Conservation (phyloP, 2,888 invertebrate genomes). For the Leistus spinibarbis region DNA sequence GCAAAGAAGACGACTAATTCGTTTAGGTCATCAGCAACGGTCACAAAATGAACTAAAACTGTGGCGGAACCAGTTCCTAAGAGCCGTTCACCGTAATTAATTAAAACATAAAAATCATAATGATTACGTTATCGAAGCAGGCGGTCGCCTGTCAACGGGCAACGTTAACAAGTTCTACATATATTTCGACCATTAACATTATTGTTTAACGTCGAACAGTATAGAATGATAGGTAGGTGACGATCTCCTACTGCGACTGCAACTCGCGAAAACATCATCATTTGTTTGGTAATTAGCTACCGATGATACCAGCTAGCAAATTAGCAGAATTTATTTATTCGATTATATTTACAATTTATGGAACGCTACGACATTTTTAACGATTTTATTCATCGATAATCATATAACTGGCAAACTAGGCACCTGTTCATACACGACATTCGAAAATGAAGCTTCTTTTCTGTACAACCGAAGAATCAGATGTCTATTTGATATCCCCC, state of each 20-base stretch:
- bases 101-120: slow-evolving; percentile 35
- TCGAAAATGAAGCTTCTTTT: background rate
- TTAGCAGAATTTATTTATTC: background rate
- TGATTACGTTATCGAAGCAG: slow-evolving; percentile 31
- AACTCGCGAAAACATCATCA: background rate
- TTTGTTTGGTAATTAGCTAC: background rate
- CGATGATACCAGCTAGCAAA: background rate
- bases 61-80: background rate
- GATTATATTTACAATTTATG: background rate
- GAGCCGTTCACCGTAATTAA: slow-evolving; percentile 11
- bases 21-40: background rate
- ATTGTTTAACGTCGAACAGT: background rate
- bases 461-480: background rate
- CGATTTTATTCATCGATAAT: background rate
- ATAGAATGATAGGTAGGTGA: slow-evolving; percentile 14
- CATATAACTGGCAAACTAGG: background rate
- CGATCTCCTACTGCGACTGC: slow-evolving; percentile 16
- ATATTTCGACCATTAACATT: slow-evolving; percentile 20
- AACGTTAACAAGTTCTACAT: slow-evolving; percentile 29
- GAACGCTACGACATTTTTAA: background rate
- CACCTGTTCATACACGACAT: background rate
- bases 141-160: slow-evolving; percentile 28
- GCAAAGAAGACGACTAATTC: background rate
- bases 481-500: background rate
- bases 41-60: background rate